Evolutionary conservation across 2,113 vertebrate genomes (phyloP), one percentile per base, ranked within the genome.

Genomic region (Choloepus hoffmanni): DNA sequence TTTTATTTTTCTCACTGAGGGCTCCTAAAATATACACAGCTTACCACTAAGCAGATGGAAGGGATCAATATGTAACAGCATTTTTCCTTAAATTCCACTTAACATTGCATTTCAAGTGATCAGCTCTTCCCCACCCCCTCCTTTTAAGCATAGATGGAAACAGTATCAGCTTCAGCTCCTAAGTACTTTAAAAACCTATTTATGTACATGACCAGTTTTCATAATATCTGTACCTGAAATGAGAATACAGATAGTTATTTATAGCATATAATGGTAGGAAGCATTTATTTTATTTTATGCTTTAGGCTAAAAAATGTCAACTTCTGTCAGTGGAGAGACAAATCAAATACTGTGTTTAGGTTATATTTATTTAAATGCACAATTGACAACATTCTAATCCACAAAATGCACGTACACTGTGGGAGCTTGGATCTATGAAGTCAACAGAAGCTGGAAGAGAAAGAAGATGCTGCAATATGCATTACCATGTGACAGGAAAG

Each of bases 111-210:
- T 91, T 68, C 28, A 67, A 21, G 15, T 65, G 26, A 48, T 74
- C 58, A 72, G 55, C 9, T 53, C n/a, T 40, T 84, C 33, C 16
- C 45, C 40, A 13, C 26, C 68, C 81, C 76, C 33, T 48, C 72
- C 94, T 87, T 85, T 65, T 58, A 88, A 94, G 90, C 50, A 85
- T 85, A 95, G 87, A 92, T 40, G 23, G 48, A 14, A 85, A 93
- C 60, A 62, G 5, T 63, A 50, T 73, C 73, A 90, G n/a, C 16
- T 81, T 26, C 70, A 90, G 63, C 50, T 92, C 79, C 24, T 74
- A 48, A 12, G 73, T 48, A 63, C 33, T 21, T 21, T 60, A 90
- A 70, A 90, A 92, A 55, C 18, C 16, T 74, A 67, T 74, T 48
- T 83, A 79, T 48, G 23, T 65, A 92, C 70, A 58, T 48, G 26